Base-by-base conservation (phyloP, 2,797 vertebrate genomes). In the Delichon dasypus region DNA sequence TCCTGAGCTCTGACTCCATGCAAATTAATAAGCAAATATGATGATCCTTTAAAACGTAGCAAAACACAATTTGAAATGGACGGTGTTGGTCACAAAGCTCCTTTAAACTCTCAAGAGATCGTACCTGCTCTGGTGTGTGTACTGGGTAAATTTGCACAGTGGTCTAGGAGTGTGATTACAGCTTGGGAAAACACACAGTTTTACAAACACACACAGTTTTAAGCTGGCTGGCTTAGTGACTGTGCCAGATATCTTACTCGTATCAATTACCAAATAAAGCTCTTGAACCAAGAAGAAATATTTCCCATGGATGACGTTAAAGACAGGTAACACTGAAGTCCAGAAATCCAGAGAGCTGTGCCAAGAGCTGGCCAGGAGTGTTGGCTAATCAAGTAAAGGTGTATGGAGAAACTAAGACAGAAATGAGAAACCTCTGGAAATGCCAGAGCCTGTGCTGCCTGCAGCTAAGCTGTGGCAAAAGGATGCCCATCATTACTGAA, bases 91-190 rank as follows among this genome's bases (percentile, higher is more conserved):
- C 83, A 72, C 47, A 80, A 55, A 87, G 60, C 29, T 60, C 34
- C 58, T 87, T 77, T 67, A 78, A 75, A 86, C 5, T 71, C 85
- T 27, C 62, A 21, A 30, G 50, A 72, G 94, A 65, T 73, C n/a
- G 11, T 23, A 82, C 55, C 34, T 80, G 42, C 73, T 84, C 82
- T 10, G 2, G 36, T 14, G 1, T 18, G 45, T 40, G 54, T 67
- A 32, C 78, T 71, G 54, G 54, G 68, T 83, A 91, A 91, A 94
- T 92, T 82, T 91, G 72, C 82, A 85, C 85, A 89, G 61, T 13
- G 8, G 53, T 30, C 68, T 61, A 76, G 87, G 75, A 85, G 65
- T 65, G 48, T 71, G 78, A 88, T 91, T 93, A 91, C 61, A 91
- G 68, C 65, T 64, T 58, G 17, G 54, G 54, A 93, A 96, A 90